Conservation (phyloP, 64 coral and sea anemone species). For the Montipora efflorescens region DNA sequence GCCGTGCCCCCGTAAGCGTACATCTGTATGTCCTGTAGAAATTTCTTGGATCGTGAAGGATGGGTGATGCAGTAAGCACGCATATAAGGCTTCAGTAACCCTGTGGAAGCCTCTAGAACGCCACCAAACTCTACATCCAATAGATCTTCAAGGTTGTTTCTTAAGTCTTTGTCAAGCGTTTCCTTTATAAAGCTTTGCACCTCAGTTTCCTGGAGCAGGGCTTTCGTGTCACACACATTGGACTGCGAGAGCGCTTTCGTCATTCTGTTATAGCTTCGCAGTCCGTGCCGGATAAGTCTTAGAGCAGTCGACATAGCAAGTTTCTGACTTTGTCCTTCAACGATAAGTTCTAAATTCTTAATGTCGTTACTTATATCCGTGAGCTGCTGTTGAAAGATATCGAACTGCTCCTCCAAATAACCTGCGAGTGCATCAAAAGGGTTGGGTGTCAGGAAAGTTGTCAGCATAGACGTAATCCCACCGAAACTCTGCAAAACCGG, state of each 20-base stretch:
- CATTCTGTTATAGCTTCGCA: constrained; percentile 10
- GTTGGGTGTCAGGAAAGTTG: constrained; percentile 50
- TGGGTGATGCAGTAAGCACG: constrained; percentile 24
- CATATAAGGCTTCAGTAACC: constrained; percentile 6
- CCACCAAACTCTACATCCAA: constrained; percentile 36
- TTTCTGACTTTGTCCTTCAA: background rate
- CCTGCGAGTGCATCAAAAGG: constrained; percentile 32
- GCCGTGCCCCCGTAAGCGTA: constrained; percentile 25
- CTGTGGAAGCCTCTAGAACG: background rate
- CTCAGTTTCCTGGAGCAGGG: too few relatives aligned
- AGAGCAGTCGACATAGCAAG: background rate
- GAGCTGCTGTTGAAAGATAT: constrained; percentile 15
- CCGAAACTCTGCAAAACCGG: constrained; percentile 31
- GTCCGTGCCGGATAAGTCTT: background rate
- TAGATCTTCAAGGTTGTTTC: constrained; percentile 13
- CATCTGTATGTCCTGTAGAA: constrained; percentile 2
- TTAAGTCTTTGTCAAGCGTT: background rate
- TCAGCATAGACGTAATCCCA: constrained; percentile 27
- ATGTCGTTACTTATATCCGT: background rate
- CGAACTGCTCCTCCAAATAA: constrained; percentile 20
- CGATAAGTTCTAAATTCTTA: background rate
- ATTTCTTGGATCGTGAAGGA: background rate
- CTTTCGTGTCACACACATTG: background rate
- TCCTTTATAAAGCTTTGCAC: background rate
- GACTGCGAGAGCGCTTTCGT: background rate